Evolutionary conservation across 64 coral and sea anemone species (phyloP), one percentile per base, ranked within the genome.

Genomic region (Hydrozoanthus tunicans): DNA sequence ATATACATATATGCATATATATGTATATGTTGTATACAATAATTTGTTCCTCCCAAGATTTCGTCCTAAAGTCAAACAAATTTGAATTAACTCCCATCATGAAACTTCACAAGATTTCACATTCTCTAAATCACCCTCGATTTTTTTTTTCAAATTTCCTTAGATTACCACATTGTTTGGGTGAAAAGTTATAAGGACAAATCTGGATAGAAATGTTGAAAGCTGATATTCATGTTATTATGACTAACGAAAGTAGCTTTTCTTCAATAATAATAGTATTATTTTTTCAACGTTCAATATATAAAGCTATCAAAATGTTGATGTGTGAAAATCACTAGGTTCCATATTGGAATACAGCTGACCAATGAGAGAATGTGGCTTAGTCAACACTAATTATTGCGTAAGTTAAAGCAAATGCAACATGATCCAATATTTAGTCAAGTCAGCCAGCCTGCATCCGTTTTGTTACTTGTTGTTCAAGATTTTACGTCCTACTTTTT

Each of bases 301-400:
- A 62, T 27, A 60, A 70, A 7, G 5, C 69, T 88, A 59, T 88
- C 67, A 75, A 88, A 73, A 88, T 75, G 74, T 88, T 75, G 84
- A 88, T 88, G 56, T 73, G 56, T 14, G 67, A 88, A 75, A 88
- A 74, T 82, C 2, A 74, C 5, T 7, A 59, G 59, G 23, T 51
- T 73, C 8, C 9, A 59, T 70, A 60, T 88, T 88, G 84, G 32
- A 88, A 73, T 85, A 70, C 43, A 75, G 15, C 74, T 57, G 9
- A 51, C 84, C 84, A 75, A 88, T 88, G 43, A 60, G 67, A 73
- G 57, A 14, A 24, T 15, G 5, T 32, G 12, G 27, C 55, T 58
- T 56, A 11, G 55, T 86, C 83, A 86, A 86, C 72, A 86, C 58
- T 73, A 86, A 52, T 5, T 10, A 52, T 52, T 76, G 27, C 65